Percentiles rank a stretch among this genome's conserved stretches.
These are phyloP conservation scores for Trochalopteron elliotii DNA, from an alignment of 2,113 vertebrate species.

Conservation along the genomic window DNA sequence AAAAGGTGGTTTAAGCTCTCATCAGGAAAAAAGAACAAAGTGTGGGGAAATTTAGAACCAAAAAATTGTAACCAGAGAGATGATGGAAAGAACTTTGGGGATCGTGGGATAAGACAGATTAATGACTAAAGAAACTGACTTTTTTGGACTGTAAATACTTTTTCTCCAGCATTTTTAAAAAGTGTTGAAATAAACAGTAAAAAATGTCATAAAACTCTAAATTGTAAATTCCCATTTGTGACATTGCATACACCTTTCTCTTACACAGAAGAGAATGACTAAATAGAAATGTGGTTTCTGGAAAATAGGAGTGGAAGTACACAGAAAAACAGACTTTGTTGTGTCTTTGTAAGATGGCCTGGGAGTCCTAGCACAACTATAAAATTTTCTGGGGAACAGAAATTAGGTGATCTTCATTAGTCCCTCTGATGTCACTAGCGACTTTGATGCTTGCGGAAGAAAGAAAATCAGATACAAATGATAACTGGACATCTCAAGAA, in stretches of 20 bases:
- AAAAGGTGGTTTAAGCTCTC: not conserved
- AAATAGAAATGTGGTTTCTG: not conserved
- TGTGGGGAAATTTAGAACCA: not conserved
- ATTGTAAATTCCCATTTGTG: not conserved
- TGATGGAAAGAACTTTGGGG: not conserved
- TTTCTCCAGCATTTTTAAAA: not conserved
- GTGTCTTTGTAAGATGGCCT: not conserved
- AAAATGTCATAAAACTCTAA: not conserved
- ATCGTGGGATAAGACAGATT: not conserved
- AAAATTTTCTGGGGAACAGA: not conserved
- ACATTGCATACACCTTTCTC: not conserved
- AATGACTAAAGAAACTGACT: not conserved
- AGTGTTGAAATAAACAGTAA: not conserved
- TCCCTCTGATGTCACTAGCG: not conserved
- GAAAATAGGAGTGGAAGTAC: not conserved
- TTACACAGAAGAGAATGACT: not conserved
- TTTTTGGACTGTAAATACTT: not conserved
- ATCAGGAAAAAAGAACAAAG: not conserved
- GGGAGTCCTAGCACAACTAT: not conserved
- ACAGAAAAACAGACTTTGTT: not conserved
- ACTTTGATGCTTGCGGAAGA: not conserved
- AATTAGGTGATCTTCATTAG: not conserved
- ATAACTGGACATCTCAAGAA: not conserved
- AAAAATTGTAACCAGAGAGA: not conserved
- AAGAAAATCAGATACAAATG: not conserved